Evolutionary conservation across 2,888 invertebrate species (phyloP), one percentile per base, ranked within the genome.

Genomic region (Leucophenga montana): DNA sequence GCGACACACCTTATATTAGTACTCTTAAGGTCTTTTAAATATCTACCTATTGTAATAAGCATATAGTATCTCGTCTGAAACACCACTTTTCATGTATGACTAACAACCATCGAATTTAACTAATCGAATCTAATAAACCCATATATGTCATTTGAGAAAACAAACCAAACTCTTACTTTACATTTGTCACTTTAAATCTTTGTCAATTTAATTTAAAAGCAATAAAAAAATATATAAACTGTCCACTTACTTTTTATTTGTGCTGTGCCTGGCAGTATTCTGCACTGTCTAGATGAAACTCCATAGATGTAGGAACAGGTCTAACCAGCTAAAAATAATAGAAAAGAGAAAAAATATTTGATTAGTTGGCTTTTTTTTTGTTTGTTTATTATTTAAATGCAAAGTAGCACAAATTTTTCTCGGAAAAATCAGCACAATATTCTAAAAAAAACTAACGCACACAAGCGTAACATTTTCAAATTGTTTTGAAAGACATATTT

Each of bases 181-280:
- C n/a, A n/a, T n/a, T n/a, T n/a, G n/a, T n/a, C n/a, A 27, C 27
- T 27, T 27, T 27, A 2, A 2, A 20, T 16, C 64, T 20, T 50
- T 50, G 46, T 20, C 50, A 57, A 27, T 8, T 57, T 1, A 27
- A n/a, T 27, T 57, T n/a, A 14, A 31, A 13, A 18, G 3, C 27
- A 27, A 27, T 3, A 27, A 27, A 27, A 27, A 3, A 27, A n/a
- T 18, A n/a, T 8, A 3, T 53, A 18, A n/a, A 68, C 11, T 6
- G 1, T 27, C 8, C 75, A 84, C 88, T 87, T 79, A 89, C 91
- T 93, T 87, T 87, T 88, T 95, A 95, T 95, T 95, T 96, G 96
- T 97, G 97, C 94, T 97, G 97, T 91, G 97, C 97, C 93, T 96
- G 96, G 95, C 97, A 97, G 93, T 96, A 97, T 92, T 97, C 97